Evolutionary conservation across 2,797 vertebrate genomes (phyloP).

Genomic region (Falco biarmicus): DNA sequence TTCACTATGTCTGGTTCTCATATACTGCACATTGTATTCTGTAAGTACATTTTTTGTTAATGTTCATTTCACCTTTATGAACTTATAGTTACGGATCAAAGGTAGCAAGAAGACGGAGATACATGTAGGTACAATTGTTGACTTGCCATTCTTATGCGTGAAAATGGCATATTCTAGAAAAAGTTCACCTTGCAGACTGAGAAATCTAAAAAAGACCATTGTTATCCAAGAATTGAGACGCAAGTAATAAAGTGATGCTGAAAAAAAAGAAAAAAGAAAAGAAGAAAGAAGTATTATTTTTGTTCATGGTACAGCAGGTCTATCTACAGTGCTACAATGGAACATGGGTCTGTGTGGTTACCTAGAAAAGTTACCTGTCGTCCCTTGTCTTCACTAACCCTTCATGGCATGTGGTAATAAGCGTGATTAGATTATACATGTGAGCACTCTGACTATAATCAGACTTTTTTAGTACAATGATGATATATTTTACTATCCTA

Average conservation of each 20-base stretch:
- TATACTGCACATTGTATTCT: slow-evolving; percentile 7
- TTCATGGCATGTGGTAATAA: background rate
- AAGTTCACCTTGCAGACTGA: slow-evolving; percentile 17
- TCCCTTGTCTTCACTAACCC: background rate
- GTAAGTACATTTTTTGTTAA: background rate
- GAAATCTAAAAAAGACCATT: background rate
- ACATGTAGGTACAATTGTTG: background rate
- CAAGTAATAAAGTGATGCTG: background rate
- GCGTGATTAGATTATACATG: background rate
- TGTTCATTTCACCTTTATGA: slow-evolving; percentile 3
- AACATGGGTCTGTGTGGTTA: background rate
- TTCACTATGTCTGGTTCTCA: slow-evolving; percentile 43
- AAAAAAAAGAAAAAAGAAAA: background rate
- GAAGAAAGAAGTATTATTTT: background rate
- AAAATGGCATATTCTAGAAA: slow-evolving; percentile 36
- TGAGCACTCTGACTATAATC: background rate
- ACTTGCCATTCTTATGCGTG: slow-evolving; percentile 44
- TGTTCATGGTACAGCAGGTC: background rate
- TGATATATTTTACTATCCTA: slow-evolving; percentile 9
- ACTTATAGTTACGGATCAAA: background rate
- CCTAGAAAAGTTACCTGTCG: background rate
- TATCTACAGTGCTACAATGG: background rate
- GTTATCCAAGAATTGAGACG: background rate
- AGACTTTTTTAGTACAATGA: background rate
- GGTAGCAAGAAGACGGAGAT: background rate